Evolutionary conservation across 2,113 vertebrate genomes (phyloP).

Genomic region (Willisornis vidua): DNA sequence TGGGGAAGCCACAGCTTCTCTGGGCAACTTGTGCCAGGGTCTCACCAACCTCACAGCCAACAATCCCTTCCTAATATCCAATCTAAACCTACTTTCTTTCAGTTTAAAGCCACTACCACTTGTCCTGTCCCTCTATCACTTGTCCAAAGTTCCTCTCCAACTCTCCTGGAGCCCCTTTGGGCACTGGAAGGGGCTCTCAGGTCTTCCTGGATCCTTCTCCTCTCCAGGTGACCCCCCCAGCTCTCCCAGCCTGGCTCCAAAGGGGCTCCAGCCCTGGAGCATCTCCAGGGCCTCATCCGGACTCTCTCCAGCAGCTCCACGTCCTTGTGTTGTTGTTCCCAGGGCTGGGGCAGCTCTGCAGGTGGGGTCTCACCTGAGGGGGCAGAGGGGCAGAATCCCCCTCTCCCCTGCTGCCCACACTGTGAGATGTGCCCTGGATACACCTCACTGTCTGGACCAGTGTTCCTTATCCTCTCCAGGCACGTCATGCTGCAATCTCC

Average conservation of each 20-base stretch:
- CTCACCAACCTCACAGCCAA: fast-evolving
- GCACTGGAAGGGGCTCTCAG: not conserved
- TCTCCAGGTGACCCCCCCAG: not conserved
- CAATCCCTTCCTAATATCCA: not conserved
- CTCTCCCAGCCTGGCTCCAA: not conserved
- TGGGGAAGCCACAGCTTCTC: not conserved
- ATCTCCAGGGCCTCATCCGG: fast-evolving
- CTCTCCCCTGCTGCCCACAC: not conserved
- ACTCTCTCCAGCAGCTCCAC: fast-evolving
- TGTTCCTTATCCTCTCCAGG: not conserved
- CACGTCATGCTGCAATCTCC: not conserved
- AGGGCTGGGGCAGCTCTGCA: not conserved
- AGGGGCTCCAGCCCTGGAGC: not conserved
- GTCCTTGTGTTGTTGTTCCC: fast-evolving
- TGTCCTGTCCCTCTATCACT: not conserved
- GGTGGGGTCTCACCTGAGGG: not conserved
- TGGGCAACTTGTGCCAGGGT: not conserved
- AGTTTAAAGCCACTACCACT: fast-evolving
- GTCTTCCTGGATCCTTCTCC: fast-evolving
- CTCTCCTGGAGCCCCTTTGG: not conserved
- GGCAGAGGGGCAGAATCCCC: not conserved
- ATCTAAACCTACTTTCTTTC: not conserved
- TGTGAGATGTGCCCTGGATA: not conserved
- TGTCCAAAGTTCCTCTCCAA: not conserved
- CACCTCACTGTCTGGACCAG: not conserved